Percentiles rank a stretch among this genome's conserved stretches.
phyloP scores from a whole-genome alignment of 2,888 invertebrate genomes.

The Dicyrtomina minuta region DNA sequence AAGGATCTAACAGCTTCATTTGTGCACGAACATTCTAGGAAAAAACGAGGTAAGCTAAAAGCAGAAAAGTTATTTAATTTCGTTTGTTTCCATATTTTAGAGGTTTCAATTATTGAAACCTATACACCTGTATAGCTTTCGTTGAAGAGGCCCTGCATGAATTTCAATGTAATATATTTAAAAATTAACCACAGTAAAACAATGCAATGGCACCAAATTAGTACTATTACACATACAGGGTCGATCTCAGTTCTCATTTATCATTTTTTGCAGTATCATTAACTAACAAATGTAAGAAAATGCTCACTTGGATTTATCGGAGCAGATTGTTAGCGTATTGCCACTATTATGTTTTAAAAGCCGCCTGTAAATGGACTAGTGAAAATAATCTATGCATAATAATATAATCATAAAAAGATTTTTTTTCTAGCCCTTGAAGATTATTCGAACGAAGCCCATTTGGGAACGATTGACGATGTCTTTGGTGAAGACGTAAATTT shows the following conservation, averaged over 20 bases:
- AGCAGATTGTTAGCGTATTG: no score
- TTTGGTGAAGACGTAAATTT: not conserved
- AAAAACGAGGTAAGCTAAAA: constrained; percentile 42
- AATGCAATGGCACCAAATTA: no score
- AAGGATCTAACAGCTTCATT: constrained; percentile 44
- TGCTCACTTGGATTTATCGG: no score
- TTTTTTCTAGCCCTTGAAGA: not conserved
- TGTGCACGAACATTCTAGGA: constrained; percentile 36
- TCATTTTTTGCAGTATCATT: no score
- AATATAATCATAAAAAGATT: not conserved
- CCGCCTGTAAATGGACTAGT: no score
- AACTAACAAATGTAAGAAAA: no score
- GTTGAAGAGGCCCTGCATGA: not conserved
- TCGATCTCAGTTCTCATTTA: no score
- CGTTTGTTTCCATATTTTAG: no score
- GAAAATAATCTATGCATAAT: not conserved
- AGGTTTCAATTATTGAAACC: no score
- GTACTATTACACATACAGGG: no score
- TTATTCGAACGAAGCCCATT: not conserved
- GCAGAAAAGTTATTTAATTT: not conserved
- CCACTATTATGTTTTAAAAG: no score
- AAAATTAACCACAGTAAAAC: not conserved
- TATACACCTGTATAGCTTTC: no score
- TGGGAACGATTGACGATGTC: not conserved
- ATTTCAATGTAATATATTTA: not conserved